Evolutionary conservation across 2,797 vertebrate species (phyloP).

Genomic region (Esox masquinongy): DNA sequence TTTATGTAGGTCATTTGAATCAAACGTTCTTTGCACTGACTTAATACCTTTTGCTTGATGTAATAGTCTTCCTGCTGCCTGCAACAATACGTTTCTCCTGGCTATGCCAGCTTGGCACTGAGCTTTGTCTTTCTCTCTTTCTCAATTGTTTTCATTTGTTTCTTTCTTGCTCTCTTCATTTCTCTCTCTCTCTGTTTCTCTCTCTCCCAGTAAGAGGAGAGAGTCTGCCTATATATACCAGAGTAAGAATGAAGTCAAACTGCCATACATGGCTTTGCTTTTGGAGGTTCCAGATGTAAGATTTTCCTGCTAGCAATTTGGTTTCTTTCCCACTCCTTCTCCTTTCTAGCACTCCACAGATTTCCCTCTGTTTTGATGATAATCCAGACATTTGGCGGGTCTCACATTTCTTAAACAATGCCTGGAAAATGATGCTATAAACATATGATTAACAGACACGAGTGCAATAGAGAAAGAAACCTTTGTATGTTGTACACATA

Average conservation of each 20-base stretch:
- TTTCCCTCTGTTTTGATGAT: slow-evolving; percentile 33
- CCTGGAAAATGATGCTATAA: slow-evolving; percentile 13
- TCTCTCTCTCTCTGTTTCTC: slow-evolving; percentile 25
- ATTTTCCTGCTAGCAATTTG: slow-evolving; percentile 41
- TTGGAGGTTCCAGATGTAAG: slow-evolving; percentile 40
- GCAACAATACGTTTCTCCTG: slow-evolving; percentile 47
- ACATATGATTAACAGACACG: slow-evolving; percentile 12
- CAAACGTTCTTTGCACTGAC: slow-evolving; percentile 47
- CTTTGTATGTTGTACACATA: slow-evolving; percentile 9
- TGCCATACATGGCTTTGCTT: slow-evolving; percentile 51
- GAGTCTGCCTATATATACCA: slow-evolving; percentile 56
- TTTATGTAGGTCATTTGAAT: slow-evolving; percentile 67
- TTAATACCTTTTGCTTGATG: slow-evolving; percentile 52
- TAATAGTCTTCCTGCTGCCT: slow-evolving; percentile 37
- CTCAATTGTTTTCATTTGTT: too few species aligned
- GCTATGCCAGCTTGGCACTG: slow-evolving; percentile 33
- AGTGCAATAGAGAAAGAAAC: not conserved
- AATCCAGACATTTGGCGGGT: slow-evolving; percentile 28
- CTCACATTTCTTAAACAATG: slow-evolving; percentile 9
- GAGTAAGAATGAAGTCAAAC: slow-evolving; percentile 46
- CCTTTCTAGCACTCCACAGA: slow-evolving; percentile 30
- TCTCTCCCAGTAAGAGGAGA: slow-evolving; percentile 21
- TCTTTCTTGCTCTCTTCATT: not conserved
- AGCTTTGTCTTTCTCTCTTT: slow-evolving; percentile 44
- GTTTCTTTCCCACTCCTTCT: slow-evolving; percentile 6